Percentiles rank a stretch among this genome's conserved stretches.
phyloP scores from a whole-genome alignment of 2,113 vertebrate species.

The Cercopithecus mona region DNA sequence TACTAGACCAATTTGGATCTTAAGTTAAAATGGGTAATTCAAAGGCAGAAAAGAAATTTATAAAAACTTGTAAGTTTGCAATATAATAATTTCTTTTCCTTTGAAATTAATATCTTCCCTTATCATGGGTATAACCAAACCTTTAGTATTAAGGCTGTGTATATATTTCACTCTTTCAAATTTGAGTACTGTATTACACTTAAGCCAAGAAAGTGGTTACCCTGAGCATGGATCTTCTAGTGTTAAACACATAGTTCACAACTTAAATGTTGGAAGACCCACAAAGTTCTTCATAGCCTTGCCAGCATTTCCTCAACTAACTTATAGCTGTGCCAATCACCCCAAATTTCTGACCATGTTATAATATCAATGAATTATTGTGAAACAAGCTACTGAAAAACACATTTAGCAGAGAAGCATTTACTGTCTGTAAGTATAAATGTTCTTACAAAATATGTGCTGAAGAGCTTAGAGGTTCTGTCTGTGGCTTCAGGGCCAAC shows the following conservation, averaged over 20 bases:
- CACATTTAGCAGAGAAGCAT: background rate
- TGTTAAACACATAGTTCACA: background rate
- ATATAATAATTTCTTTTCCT: background rate
- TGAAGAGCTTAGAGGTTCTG: background rate
- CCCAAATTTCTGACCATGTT: background rate
- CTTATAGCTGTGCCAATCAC: background rate
- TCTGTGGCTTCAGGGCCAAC: background rate
- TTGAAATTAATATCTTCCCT: background rate
- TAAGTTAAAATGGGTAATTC: background rate
- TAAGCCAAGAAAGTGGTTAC: background rate
- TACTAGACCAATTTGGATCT: background rate
- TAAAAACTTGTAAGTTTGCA: background rate
- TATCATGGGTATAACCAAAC: background rate
- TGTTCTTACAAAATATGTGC: background rate
- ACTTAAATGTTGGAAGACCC: background rate
- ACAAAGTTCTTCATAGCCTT: background rate
- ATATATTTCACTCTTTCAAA: background rate
- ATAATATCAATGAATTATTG: background rate
- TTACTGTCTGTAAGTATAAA: background rate
- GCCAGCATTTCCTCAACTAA: background rate
- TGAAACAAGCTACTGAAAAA: slow-evolving; percentile 31
- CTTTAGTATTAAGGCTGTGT: background rate
- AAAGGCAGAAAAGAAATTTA: background rate
- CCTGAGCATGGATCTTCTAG: background rate
- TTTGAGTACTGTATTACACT: background rate